These are phyloP conservation scores for Peromyscus aztecus DNA, from an alignment of 2,797 vertebrate species.

Conservation along the genomic window DNA sequence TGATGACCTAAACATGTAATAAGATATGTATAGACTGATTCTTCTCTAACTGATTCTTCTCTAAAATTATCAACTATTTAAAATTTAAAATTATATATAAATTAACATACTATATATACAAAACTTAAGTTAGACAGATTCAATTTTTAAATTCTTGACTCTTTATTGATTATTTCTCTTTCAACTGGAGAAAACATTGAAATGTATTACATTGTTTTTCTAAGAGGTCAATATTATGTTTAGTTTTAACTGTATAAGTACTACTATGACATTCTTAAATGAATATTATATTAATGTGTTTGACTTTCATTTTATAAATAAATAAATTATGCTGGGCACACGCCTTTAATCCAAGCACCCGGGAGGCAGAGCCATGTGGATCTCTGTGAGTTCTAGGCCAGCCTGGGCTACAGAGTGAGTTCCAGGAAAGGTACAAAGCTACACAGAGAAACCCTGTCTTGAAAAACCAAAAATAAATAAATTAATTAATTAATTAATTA, in stretches of 20 bases:
- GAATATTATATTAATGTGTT: not conserved
- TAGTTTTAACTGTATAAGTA: not conserved
- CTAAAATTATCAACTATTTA: not conserved
- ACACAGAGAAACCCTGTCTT: no score
- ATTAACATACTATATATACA: not conserved
- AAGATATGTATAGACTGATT: not conserved
- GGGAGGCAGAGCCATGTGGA: no score
- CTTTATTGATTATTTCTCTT: not conserved
- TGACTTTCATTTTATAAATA: not conserved
- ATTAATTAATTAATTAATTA: no score
- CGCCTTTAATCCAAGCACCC: no score
- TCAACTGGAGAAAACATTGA: not conserved
- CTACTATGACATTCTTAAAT: not conserved
- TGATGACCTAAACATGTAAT: no score
- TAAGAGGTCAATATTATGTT: not conserved
- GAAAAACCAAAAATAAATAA: not conserved
- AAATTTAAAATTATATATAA: not conserved
- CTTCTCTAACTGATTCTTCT: not conserved
- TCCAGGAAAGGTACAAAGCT: no score
- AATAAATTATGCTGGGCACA: not conserved
- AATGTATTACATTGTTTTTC: not conserved
- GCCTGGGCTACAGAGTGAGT: no score
- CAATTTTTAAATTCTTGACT: not conserved
- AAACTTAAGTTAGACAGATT: not conserved
- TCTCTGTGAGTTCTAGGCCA: no score